These are phyloP conservation scores for Bombus ignitus DNA, from an alignment of 1,140 invertebrate genomes.

Conservation along the genomic window DNA sequence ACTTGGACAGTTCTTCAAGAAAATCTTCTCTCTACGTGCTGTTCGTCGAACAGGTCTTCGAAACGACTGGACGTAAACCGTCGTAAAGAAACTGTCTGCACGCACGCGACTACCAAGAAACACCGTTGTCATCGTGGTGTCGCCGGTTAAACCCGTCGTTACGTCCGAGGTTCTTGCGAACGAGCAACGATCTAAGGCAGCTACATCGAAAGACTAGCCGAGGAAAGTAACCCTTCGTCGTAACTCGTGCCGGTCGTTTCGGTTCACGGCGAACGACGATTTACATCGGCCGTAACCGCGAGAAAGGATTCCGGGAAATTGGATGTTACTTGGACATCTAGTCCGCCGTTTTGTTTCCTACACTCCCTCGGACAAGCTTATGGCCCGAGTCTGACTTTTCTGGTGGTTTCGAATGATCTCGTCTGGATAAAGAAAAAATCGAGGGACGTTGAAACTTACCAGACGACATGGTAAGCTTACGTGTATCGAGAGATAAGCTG, in stretches of 20 bases:
- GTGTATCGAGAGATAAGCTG: background rate
- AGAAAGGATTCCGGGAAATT: conserved; percentile 7
- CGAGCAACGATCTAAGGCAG: conserved; percentile 29
- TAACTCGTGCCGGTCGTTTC: conserved; percentile 18
- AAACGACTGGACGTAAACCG: conserved; percentile 33
- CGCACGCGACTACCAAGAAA: background rate
- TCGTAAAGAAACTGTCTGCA: conserved; percentile 2
- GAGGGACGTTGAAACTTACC: background rate
- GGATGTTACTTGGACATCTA: conserved; percentile 2
- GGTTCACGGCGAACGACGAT: conserved; percentile 11
- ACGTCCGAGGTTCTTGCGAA: conserved; percentile 28
- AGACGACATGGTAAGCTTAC: background rate
- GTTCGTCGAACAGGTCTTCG: background rate
- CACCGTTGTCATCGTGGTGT: background rate
- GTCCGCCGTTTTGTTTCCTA: background rate
- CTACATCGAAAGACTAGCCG: background rate
- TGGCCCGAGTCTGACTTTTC: background rate
- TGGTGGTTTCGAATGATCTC: background rate
- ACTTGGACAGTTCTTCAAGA: background rate
- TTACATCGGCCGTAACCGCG: conserved; percentile 26
- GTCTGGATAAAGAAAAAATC: background rate
- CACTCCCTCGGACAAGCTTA: background rate
- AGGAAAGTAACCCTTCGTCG: conserved; percentile 4
- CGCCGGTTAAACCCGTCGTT: conserved; percentile 37
- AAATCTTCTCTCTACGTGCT: background rate